Evolutionary conservation across 2,888 invertebrate genomes (phyloP).

Genomic region (Heliconius ismenius): DNA sequence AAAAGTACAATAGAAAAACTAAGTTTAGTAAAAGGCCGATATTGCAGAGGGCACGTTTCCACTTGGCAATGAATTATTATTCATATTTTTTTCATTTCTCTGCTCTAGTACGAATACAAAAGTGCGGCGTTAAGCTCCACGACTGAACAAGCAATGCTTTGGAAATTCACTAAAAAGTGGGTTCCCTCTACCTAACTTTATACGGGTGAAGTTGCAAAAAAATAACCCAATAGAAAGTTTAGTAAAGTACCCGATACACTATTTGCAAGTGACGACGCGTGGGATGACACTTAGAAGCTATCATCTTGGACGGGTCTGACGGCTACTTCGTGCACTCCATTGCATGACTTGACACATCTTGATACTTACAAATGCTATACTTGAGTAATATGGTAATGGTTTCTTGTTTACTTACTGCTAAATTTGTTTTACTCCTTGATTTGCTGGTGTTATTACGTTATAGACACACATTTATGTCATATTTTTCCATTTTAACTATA

Average conservation of each 20-base stretch:
- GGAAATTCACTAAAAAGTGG: too few relatives aligned
- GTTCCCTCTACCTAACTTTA: too few relatives aligned
- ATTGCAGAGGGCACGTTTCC: too few relatives aligned
- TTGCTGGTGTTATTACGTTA: neutral
- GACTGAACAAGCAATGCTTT: too few relatives aligned
- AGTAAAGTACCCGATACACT: slow-evolving; percentile 35
- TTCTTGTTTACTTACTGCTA: slow-evolving; percentile 33
- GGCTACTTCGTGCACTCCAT: slow-evolving; percentile 49
- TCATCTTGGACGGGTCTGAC: slow-evolving; percentile 45
- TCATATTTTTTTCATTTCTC: too few relatives aligned
- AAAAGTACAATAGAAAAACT: neutral
- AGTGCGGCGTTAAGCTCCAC: too few relatives aligned
- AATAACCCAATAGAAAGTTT: neutral
- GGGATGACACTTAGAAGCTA: slow-evolving; percentile 45
- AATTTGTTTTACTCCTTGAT: slow-evolving; percentile 23
- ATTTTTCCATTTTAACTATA: neutral
- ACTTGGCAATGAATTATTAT: too few relatives aligned
- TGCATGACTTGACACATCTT: slow-evolving; percentile 42
- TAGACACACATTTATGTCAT: neutral
- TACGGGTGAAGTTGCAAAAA: neutral
- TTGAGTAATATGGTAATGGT: slow-evolving; percentile 38
- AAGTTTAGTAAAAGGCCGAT: neutral
- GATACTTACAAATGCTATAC: slow-evolving; percentile 38
- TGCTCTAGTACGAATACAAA: too few relatives aligned
- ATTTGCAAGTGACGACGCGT: slow-evolving; percentile 49